These are phyloP conservation scores for Ptychoptera albimana DNA, from an alignment of 2,888 invertebrate species.

Conservation along the genomic window DNA sequence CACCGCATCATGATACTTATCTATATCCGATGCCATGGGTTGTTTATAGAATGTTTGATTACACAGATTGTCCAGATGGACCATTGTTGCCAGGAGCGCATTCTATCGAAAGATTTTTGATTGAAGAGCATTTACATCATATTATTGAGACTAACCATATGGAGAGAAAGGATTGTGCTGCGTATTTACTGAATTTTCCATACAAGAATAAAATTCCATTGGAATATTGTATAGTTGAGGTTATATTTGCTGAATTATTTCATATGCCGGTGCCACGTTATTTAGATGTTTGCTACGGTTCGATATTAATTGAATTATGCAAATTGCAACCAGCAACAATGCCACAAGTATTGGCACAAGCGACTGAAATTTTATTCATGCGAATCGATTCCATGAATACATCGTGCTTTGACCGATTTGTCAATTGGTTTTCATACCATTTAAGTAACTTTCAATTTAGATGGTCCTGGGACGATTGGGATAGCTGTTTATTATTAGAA, in stretches of 20 bases:
- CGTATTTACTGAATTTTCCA: constrained; percentile 78
- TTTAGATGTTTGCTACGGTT: constrained; percentile 85
- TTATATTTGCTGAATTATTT: constrained; percentile 88
- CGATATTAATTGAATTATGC: constrained; percentile 90
- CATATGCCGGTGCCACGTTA: constrained; percentile 79
- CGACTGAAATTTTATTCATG: constrained; percentile 92
- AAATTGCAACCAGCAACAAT: constrained; percentile 92
- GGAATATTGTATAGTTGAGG: constrained; percentile 96
- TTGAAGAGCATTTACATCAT: constrained; percentile 92
- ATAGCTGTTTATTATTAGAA: constrained; percentile 68
- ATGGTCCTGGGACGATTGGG: constrained; percentile 99
- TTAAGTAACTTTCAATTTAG: constrained; percentile 98
- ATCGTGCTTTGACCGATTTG: constrained; percentile 90
- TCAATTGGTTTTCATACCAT: constrained; percentile 96
- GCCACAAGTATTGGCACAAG: constrained; percentile 95
- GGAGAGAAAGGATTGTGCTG: constrained; percentile 92
- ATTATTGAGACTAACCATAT: constrained; percentile 76
- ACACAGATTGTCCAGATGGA: constrained; percentile 93
- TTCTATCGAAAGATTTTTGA: constrained; percentile 92
- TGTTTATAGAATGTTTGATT: constrained; percentile 94
- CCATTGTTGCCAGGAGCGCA: constrained; percentile 88
- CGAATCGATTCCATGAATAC: constrained; percentile 95
- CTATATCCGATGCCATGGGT: constrained; percentile 90
- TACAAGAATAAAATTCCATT: constrained; percentile 88
- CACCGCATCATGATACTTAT: constrained; percentile 81